Evolutionary conservation across 2,888 invertebrate genomes (phyloP).

Genomic region (Disparrhopalites patrizii): DNA sequence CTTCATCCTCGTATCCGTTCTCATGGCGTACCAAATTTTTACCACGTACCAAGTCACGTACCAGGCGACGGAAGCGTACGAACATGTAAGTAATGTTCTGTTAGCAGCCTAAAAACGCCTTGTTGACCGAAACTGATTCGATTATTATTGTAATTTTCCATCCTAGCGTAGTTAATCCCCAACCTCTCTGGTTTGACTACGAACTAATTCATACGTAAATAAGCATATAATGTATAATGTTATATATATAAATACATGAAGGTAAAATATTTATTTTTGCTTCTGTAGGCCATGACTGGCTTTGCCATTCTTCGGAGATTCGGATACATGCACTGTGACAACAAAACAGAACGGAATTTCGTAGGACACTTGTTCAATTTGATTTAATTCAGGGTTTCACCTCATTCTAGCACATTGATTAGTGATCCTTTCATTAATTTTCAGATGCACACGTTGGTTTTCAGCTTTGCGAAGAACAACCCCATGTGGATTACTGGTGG

Average conservation of each 20-base stretch:
- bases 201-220: too few species aligned
- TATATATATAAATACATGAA: background rate
- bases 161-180: too few species aligned
- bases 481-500: slow-evolving; percentile 40
- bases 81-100: slow-evolving; percentile 28
- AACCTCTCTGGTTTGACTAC: too few species aligned
- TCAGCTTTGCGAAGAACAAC: slow-evolving; percentile 40
- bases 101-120: too few species aligned
- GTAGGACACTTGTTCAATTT: too few species aligned
- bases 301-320: slow-evolving; percentile 40
- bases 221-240: too few species aligned
- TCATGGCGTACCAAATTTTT: slow-evolving; percentile 34
- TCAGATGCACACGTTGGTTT: slow-evolving; percentile 36
- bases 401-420: too few species aligned
- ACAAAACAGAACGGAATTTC: slow-evolving; percentile 42
- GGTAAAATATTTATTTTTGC: background rate
- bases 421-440: background rate
- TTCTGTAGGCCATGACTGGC: slow-evolving; percentile 40
- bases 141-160: too few species aligned
- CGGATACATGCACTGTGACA: slow-evolving; percentile 41
- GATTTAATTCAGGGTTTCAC: too few species aligned
- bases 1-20: slow-evolving; percentile 12
- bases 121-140: too few species aligned
- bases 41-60: slow-evolving; percentile 36
- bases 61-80: slow-evolving; percentile 37